Conservation (phyloP, 2,113 vertebrate genomes). For the Meles meles region DNA sequence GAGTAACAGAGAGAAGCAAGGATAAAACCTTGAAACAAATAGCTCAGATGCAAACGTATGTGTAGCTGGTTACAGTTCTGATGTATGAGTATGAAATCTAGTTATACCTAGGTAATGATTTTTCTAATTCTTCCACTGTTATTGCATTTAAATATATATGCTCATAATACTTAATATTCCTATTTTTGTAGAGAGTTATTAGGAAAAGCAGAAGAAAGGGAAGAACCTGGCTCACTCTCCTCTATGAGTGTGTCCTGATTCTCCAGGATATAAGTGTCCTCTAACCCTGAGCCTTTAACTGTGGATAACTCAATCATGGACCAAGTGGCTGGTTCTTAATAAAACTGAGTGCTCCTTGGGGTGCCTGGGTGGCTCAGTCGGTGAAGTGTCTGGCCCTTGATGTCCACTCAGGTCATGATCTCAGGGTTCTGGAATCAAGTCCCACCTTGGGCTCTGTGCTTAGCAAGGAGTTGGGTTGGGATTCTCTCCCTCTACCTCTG, state of each 20-base stretch:
- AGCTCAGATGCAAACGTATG: neutral
- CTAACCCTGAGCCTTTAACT: neutral
- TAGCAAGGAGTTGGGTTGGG: neutral
- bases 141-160: neutral
- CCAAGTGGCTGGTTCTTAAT: neutral
- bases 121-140: neutral
- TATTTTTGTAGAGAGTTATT: neutral
- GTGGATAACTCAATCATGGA: rapidly evolving
- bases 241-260: neutral
- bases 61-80: neutral
- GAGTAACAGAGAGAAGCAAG: neutral
- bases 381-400: neutral
- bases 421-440: neutral
- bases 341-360: neutral
- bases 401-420: neutral
- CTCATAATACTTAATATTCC: neutral
- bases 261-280: no score
- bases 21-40: neutral
- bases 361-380: neutral
- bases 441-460: neutral
- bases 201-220: neutral
- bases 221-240: neutral
- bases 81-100: neutral
- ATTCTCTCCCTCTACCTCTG: neutral
- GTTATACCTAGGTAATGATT: neutral